Evolutionary conservation across 2,113 vertebrate species (phyloP), one percentile per base, ranked within the genome.

Genomic region (Xiphias gladius): DNA sequence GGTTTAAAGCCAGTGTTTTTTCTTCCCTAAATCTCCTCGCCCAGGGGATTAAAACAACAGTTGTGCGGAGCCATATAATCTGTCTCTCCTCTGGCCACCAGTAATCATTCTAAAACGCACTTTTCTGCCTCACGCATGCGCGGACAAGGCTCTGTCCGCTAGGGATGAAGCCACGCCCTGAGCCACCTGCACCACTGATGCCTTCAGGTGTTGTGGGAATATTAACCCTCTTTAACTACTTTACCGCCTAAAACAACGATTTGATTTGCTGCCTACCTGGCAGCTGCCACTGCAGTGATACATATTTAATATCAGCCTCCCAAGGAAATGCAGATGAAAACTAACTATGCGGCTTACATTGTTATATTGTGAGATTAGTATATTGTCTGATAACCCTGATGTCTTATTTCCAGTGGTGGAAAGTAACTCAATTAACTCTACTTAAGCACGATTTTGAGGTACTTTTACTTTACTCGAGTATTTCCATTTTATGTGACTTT

Each of bases 1-100:
- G 84, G 77, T 88, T 92, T 92, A 89, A 94, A 92, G 79, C 76
- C 90, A 69, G 84, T 86, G 87, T 86, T 93, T 92, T 91, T 91
- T 91, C 86, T 87, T 77, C 87, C 79, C 93, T 90, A 95, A 95
- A 94, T 95, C 94, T 96, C 90, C 91, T 90, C 88, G 90, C 85
- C 81, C 91, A 66, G 83, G 75, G 94, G 95, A 96, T 96, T 96
- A 95, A 95, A 90, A 93, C 93, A 91, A 94, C 94, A 95, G 93
- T 94, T 94, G 93, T 85, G 92, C 82, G 17, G 87, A 86, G 89
- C 87, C 37, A 82, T 85, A 89, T 96, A 96, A 95, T 95, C 95
- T 95, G 91, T 46, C 84, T 77, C 86, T 86, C 70, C 90, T 73
- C 73, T 86, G 83, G 74, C 72, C 81, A 55, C 43, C 80, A 87